A percentile compares a stretch with the other conserved stretches of the same genome.
Evolutionary conservation across 2,888 invertebrate species (phyloP).

Genomic region (Agrenia bidenticulata): DNA sequence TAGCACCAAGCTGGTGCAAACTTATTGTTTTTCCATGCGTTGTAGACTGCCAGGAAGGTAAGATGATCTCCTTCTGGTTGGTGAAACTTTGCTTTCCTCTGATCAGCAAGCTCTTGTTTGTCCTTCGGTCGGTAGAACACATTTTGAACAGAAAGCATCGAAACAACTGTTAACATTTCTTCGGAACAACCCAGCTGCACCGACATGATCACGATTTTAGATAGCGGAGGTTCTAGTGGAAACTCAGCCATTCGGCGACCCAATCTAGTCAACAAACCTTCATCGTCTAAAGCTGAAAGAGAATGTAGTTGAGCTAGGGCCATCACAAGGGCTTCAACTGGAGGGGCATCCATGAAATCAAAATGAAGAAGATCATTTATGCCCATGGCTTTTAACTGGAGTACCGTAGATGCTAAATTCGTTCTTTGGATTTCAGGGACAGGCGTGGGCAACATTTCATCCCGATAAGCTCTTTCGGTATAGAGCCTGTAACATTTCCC

Average conservation of each 20-base stretch:
- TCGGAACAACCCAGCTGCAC: constrained; percentile 96
- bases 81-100: constrained; percentile 99
- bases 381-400: constrained; percentile 98
- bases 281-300: constrained; percentile 92
- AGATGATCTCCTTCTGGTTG: constrained; percentile 98
- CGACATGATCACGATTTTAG: constrained; percentile 99
- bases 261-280: constrained; percentile 78
- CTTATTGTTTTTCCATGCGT: constrained; percentile 99
- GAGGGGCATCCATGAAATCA: constrained; percentile 99
- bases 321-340: constrained; percentile 95
- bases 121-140: constrained; percentile 95
- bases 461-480: constrained; percentile 95
- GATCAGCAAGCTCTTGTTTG: constrained; percentile 94
- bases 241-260: constrained; percentile 97
- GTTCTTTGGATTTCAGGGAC: constrained; percentile 99
- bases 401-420: constrained; percentile 91
- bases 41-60: constrained; percentile 95
- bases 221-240: constrained; percentile 94
- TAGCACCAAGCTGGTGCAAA: constrained; percentile 99
- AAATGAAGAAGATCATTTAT: constrained; percentile 97
- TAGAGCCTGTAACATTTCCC: constrained; percentile 96
- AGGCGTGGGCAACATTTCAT: constrained; percentile 97
- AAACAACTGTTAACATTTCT: constrained; percentile 96
- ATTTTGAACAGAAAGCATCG: constrained; percentile 98
- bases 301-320: constrained; percentile 96